These are phyloP conservation scores for Calosoma granatense DNA, from an alignment of 1,140 invertebrate species.

Conservation along the genomic window DNA sequence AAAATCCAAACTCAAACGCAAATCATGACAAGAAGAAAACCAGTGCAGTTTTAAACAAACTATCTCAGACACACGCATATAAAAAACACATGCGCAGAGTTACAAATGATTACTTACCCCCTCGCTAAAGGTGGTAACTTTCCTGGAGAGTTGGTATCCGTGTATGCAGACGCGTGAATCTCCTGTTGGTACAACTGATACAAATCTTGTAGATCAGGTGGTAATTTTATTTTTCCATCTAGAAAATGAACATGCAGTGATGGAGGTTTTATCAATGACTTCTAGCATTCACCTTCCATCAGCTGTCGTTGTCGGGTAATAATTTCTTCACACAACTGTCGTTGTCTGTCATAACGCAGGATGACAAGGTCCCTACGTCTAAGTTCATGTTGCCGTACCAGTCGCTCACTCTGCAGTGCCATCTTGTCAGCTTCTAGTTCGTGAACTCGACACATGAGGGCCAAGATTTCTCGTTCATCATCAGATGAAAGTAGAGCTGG, in stretches of 20 bases:
- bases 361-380: constrained; percentile 72
- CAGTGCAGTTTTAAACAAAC: no score
- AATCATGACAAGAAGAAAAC: no score
- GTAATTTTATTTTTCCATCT: constrained; percentile 57
- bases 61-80: no score
- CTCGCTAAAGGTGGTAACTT: constrained; percentile 38
- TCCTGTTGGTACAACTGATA: constrained; percentile 80
- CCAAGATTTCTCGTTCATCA: constrained; percentile 76
- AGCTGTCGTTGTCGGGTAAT: constrained; percentile 76
- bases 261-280: constrained; percentile 8
- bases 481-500: constrained; percentile 72
- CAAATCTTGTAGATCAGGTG: constrained; percentile 70
- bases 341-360: constrained; percentile 71
- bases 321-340: constrained; percentile 82
- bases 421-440: constrained; percentile 87
- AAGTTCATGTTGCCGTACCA: constrained; percentile 76
- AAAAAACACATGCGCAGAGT: no score
- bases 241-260: background rate
- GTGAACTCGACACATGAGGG: constrained; percentile 76
- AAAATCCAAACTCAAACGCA: no score
- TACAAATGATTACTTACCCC: constrained; percentile 29
- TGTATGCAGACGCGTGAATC: constrained; percentile 64
- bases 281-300: constrained; percentile 61
- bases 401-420: constrained; percentile 74
- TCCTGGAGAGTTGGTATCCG: constrained; percentile 42